phyloP scores from a whole-genome alignment of 2,113 vertebrate species.

The cattle (Bos taurus) region ARS-UCD2.0 NC_037329.1:133089501-133090000 shows the following conservation, averaged over 20 bases:
- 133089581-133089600: constrained; percentile 54
- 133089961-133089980: constrained; percentile 7
- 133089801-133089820: constrained; percentile 61
- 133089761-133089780: constrained; percentile 41
- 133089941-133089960: constrained; percentile 45
- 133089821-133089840: constrained; percentile 46
- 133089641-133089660: constrained; percentile 45
- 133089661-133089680: constrained; percentile 19
- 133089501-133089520: constrained; percentile 29
- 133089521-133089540: constrained; percentile 22
- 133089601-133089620: constrained; percentile 8
- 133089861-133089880: constrained; percentile 45
- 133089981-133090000: not conserved
- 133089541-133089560: constrained; percentile 56
- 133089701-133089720: constrained; percentile 48
- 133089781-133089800: constrained; percentile 16
- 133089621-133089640: constrained; percentile 27
- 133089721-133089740: constrained; percentile 25
- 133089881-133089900: constrained; percentile 60
- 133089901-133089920: constrained; percentile 31
- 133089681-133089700: not conserved
- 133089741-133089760: constrained; percentile 32
- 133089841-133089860: not conserved
- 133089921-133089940: constrained; percentile 47
- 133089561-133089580: constrained; percentile 65